Evolutionary conservation across 2,113 vertebrate species (phyloP), one percentile per base, ranked within the genome.

Genomic region (Bubalus kerabau): DNA sequence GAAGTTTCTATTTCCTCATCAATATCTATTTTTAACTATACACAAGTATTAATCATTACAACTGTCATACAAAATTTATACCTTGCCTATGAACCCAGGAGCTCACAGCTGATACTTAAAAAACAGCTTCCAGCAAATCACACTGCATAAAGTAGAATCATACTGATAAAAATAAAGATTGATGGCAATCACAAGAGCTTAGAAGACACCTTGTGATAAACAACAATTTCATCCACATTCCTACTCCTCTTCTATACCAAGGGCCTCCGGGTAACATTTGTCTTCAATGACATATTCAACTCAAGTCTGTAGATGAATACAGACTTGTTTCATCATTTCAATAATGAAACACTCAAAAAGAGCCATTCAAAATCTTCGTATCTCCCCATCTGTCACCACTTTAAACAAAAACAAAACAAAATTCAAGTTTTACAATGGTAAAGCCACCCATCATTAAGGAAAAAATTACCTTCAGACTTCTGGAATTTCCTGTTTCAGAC

Each of bases 1-100:
- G 2, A 91, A 85, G 54, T 87, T 97, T 96, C 40, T 92, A 64
- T 52, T 85, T 95, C n/a, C 54, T 96, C 92, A 82, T 48, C 59
- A 76, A n/a, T 86, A 94, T 32, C 46, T 80, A 71, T 40, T 87
- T 95, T 97, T 87, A 91, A 80, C 46, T 71, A 43, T 56, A 71
- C 1, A 54, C 19, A 91, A 93, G 30, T 88, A 67, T 54, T 48
- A 97, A 64, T 83, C 62, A 96, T 71, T 48, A 26, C 15, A 95
- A 84, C 17, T 60, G 8, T 90, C 86, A 87, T 48, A 93, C 6
- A 93, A 94, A 97, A 90, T 67, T 30, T 90, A 26, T 32, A 78
- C 24, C 52, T 71, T 93, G 81, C 57, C 21, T 95, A 7, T 52
- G 64, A 26, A 52, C 32, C 87, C 48, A 93, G 13, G 24, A 87